Conservation (phyloP, 1,140 invertebrate species). For the Penaeus chinensis region DNA sequence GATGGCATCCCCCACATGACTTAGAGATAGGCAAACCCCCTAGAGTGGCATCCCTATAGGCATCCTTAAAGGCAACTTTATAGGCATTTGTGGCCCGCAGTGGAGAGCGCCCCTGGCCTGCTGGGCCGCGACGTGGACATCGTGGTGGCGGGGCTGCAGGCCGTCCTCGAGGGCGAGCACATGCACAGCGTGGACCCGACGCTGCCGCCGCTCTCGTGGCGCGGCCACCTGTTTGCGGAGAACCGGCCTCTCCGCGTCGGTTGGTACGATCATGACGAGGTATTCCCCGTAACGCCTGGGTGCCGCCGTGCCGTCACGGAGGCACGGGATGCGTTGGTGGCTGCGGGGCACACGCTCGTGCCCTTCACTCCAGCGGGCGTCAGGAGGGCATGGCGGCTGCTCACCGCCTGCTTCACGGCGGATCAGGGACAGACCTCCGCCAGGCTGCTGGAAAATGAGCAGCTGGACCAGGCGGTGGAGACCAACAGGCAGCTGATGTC, state of each 20-base stretch:
- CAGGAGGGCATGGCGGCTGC: conserved; percentile 12
- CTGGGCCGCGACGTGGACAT: conserved; percentile 20
- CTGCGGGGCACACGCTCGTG: conserved; percentile 30
- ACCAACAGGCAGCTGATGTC: conserved; percentile 9
- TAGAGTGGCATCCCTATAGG: neutral
- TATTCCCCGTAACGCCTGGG: conserved; percentile 66
- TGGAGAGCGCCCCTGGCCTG: neutral
- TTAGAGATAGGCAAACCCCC: no score
- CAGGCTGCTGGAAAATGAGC: neutral
- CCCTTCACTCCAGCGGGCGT: conserved; percentile 34
- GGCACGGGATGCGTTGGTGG: conserved; percentile 53
- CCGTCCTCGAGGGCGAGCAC: conserved; percentile 3
- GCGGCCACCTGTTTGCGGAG: conserved; percentile 34
- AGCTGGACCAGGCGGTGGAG: neutral
- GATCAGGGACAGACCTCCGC: conserved; percentile 17
- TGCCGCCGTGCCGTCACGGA: conserved; percentile 66
- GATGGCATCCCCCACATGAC: no score
- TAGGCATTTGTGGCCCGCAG: neutral
- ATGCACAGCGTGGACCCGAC: neutral
- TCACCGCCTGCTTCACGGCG: conserved; percentile 15
- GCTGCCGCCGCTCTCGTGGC: conserved; percentile 21
- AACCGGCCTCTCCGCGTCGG: conserved; percentile 66
- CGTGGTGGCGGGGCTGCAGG: conserved; percentile 22
- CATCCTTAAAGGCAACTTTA: neutral
- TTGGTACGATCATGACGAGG: conserved; percentile 66